phyloP scores from a whole-genome alignment of 1,140 invertebrate genomes.

The Gonatopus flavifemur region DNA sequence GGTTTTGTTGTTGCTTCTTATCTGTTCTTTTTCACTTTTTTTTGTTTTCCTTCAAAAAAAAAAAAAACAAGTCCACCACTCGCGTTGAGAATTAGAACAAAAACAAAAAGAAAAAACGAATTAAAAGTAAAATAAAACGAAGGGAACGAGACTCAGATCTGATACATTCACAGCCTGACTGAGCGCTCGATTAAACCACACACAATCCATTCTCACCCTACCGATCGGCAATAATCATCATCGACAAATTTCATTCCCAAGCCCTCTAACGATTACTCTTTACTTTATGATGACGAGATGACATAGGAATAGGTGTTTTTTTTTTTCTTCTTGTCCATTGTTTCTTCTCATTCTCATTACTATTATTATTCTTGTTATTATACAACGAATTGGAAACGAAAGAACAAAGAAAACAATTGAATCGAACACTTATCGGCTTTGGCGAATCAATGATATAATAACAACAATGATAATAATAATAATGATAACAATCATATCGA shows the following conservation, averaged over 20 bases:
- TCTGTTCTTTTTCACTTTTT: constrained; percentile 10
- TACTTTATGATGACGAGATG: constrained; percentile 29
- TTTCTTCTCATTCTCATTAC: constrained; percentile 12
- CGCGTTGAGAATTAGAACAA: constrained; percentile 19
- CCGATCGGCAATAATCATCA: no score
- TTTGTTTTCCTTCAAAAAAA: no score
- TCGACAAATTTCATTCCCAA: constrained; percentile 32
- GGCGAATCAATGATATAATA: no score
- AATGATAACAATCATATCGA: no score
- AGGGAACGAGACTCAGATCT: constrained; percentile 49
- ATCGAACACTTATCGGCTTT: no score
- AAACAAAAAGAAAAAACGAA: constrained; percentile 32
- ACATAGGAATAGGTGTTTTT: constrained; percentile 29
- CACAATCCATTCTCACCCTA: no score
- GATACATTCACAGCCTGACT: constrained; percentile 60
- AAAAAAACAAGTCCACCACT: no score
- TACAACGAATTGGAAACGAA: no score
- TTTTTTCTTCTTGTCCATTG: constrained; percentile 7
- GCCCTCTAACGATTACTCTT: constrained; percentile 26
- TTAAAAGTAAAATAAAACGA: constrained; percentile 33
- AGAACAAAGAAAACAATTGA: no score
- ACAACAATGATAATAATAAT: no score
- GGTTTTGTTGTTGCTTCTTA: constrained; percentile 40
- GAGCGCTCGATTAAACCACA: constrained; percentile 50
- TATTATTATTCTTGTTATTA: no score